Percentiles rank a stretch among this genome's conserved stretches.
Conservation (phyloP, 2,888 invertebrate species). For the Nomada hirtipes region DNA sequence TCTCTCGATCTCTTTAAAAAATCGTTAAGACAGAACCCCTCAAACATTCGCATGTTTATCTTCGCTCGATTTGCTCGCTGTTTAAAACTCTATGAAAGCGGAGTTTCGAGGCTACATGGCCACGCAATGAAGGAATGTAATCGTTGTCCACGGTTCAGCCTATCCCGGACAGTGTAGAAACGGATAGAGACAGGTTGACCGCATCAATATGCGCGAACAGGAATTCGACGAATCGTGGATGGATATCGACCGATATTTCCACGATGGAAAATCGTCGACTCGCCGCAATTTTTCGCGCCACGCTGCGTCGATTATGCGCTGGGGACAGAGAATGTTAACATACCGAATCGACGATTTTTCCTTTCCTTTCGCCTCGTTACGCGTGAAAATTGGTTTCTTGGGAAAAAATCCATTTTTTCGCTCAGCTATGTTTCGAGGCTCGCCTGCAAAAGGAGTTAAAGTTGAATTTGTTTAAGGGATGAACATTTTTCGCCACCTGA, state of each 20-base stretch:
- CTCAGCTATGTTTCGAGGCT: too few species aligned
- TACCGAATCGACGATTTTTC: slow-evolving; percentile 8
- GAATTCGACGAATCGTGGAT: slow-evolving; percentile 36
- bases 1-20: slow-evolving; percentile 22
- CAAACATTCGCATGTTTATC: slow-evolving; percentile 22
- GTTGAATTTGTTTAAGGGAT: too few species aligned
- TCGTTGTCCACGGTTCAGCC: slow-evolving; percentile 10
- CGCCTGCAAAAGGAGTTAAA: too few species aligned
- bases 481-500: too few species aligned
- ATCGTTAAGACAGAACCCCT: not conserved
- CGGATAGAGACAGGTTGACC: slow-evolving; percentile 22
- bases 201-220: slow-evolving; percentile 45
- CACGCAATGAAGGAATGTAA: slow-evolving; percentile 24
- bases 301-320: slow-evolving; percentile 6
- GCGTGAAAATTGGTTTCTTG: not conserved
- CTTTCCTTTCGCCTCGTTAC: not conserved
- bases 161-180: slow-evolving; percentile 28
- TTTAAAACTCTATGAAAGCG: slow-evolving; percentile 40
- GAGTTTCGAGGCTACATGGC: not conserved
- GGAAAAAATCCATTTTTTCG: not conserved
- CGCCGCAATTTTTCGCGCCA: slow-evolving; percentile 27
- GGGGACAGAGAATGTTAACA: slow-evolving; percentile 8
- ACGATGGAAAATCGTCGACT: slow-evolving; percentile 10
- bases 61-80: slow-evolving; percentile 9
- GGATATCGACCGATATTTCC: slow-evolving; percentile 31